Evolutionary conservation across 2,113 vertebrate genomes (phyloP).

Genomic region (Hypomesus transpacificus): DNA sequence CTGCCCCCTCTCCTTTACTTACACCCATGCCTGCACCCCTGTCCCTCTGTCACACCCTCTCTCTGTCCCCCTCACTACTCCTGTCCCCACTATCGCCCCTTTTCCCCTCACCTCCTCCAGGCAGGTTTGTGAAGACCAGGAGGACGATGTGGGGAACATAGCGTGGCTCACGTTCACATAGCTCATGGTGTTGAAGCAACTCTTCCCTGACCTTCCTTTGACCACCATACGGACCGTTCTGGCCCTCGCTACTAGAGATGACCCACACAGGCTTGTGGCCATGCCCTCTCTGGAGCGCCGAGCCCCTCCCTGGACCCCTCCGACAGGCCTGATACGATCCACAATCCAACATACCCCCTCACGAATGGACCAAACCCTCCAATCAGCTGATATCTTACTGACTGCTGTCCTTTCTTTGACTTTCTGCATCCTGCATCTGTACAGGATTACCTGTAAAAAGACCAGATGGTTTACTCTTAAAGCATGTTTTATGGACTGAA

Average conservation of each 20-base stretch:
- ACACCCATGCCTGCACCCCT: too few relatives aligned
- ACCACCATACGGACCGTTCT: constrained; percentile 49
- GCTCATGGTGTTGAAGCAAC: constrained; percentile 43
- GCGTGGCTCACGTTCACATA: constrained; percentile 33
- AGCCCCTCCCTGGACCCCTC: constrained; percentile 33
- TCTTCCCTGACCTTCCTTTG: constrained; percentile 59
- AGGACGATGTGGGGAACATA: constrained; percentile 37
- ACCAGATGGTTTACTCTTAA: constrained; percentile 45
- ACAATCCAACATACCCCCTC: constrained; percentile 19
- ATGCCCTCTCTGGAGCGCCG: constrained; percentile 4
- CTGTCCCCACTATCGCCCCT: neutral
- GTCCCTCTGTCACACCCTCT: too few relatives aligned
- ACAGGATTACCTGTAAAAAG: constrained; percentile 67
- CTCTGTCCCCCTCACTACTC: too few relatives aligned
- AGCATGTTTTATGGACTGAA: constrained; percentile 72
- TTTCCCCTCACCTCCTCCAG: constrained; percentile 12
- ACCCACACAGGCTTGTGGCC: constrained; percentile 39
- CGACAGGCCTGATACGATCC: constrained; percentile 13
- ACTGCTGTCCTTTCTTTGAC: neutral
- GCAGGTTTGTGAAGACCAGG: constrained; percentile 57
- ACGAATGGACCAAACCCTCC: constrained; percentile 42
- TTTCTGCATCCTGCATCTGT: constrained; percentile 44
- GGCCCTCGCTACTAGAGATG: constrained; percentile 39
- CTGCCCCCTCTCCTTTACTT: too few relatives aligned
- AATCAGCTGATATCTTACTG: constrained; percentile 17